Percentiles rank a stretch among this genome's conserved stretches.
Conservation (phyloP, 1,140 invertebrate genomes). For the Cyrtorhinus lividipennis region DNA sequence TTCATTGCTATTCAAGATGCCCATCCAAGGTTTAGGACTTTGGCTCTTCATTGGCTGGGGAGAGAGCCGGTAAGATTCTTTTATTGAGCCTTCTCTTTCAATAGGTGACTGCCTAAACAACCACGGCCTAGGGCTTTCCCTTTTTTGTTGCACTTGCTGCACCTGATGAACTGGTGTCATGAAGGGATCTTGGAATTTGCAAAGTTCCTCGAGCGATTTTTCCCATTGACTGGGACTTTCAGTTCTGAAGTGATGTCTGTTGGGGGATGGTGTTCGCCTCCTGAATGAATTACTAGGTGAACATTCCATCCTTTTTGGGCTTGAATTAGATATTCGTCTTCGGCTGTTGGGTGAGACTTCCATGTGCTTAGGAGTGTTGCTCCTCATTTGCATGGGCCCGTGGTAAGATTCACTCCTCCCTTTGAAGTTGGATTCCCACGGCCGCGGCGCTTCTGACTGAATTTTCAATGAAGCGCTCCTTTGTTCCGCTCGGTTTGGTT, state of each 20-base stretch:
- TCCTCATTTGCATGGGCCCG: not conserved
- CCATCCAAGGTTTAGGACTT: not conserved
- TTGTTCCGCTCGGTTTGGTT: not conserved
- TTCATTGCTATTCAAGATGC: not conserved
- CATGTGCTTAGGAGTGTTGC: not conserved
- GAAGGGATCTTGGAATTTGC: not conserved
- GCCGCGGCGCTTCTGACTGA: not conserved
- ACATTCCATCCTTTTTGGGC: not conserved
- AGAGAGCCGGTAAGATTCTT: not conserved
- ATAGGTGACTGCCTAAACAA: not conserved
- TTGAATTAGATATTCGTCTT: not conserved
- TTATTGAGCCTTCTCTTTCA: not conserved
- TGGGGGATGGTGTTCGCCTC: slow-evolving; percentile 10
- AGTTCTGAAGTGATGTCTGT: not conserved
- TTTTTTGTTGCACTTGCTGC: not conserved
- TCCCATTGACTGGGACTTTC: not conserved
- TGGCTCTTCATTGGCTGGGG: not conserved
- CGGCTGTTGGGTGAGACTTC: not conserved
- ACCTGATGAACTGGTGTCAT: not conserved
- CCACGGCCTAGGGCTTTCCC: slow-evolving; percentile 1
- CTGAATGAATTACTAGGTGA: slow-evolving; percentile 1
- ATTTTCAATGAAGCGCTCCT: slow-evolving; percentile 1
- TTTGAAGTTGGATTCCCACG: not conserved
- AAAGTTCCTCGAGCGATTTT: not conserved
- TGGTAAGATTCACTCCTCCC: slow-evolving; percentile 10